Evolutionary conservation across 2,113 vertebrate species (phyloP).

Genomic region (Uria aalge): DNA sequence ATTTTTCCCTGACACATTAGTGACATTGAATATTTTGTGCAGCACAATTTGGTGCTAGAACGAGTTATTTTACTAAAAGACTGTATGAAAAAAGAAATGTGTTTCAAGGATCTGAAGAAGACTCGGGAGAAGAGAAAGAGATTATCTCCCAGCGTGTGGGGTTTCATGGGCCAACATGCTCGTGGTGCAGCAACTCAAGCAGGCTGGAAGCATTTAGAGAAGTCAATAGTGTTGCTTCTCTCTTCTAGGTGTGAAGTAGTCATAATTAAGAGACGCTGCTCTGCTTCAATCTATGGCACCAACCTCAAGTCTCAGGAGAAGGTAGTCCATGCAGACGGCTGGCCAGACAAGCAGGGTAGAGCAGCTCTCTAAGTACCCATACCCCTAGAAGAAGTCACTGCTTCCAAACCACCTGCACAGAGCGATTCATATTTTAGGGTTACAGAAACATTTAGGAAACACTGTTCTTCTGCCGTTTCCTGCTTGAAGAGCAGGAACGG

Average conservation of each 20-base stretch:
- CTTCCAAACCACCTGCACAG: background rate
- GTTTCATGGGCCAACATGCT: background rate
- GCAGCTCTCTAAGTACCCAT: background rate
- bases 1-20: background rate
- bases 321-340: background rate
- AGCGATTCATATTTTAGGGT: accelerated
- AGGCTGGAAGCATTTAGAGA: background rate
- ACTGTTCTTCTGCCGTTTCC: background rate
- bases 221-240: background rate
- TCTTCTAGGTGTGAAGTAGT: background rate
- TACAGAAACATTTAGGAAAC: background rate
- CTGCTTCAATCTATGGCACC: background rate
- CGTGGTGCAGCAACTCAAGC: background rate
- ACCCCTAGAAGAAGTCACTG: background rate
- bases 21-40: background rate
- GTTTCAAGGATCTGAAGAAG: background rate
- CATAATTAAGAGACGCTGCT: background rate
- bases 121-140: background rate
- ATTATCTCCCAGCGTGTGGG: background rate
- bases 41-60: background rate
- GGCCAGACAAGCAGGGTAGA: background rate
- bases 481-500: background rate
- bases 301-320: background rate
- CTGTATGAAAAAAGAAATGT: background rate
- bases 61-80: background rate